Evolutionary conservation across 2,888 invertebrate species (phyloP).

Genomic region (Cryptus armator): DNA sequence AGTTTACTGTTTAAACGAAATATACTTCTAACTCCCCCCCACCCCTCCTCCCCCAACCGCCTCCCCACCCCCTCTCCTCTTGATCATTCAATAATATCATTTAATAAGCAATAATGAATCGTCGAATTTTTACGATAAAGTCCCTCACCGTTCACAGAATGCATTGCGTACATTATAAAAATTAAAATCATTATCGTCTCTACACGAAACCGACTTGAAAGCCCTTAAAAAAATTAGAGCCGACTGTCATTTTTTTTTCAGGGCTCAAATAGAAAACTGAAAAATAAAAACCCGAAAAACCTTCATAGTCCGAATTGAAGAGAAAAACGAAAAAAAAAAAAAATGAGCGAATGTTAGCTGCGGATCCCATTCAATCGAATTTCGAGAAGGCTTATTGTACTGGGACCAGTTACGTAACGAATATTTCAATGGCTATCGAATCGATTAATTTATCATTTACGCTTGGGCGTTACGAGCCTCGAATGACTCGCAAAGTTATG

Average conservation of each 20-base stretch:
- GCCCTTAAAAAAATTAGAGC: not conserved
- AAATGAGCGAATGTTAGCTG: constrained; percentile 18
- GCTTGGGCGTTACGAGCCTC: constrained; percentile 6
- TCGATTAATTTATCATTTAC: constrained; percentile 34
- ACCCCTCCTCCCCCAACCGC: not conserved
- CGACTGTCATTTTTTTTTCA: not conserved
- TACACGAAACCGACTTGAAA: not conserved
- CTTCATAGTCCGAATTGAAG: not conserved
- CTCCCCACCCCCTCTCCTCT: no score
- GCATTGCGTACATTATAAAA: not conserved
- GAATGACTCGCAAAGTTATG: not conserved
- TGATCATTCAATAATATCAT: not conserved
- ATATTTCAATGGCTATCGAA: constrained; percentile 61
- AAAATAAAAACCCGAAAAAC: not conserved
- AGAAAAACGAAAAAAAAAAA: constrained; percentile 17
- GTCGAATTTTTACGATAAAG: constrained; percentile 3
- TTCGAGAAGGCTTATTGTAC: constrained; percentile 64
- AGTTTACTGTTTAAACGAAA: constrained; percentile 26
- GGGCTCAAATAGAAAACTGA: not conserved
- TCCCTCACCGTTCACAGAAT: constrained; percentile 25
- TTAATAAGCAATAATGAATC: not conserved
- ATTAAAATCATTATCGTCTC: not conserved
- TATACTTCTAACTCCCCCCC: constrained; percentile 4
- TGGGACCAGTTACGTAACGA: constrained; percentile 66
- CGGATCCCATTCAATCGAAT: constrained; percentile 48